A percentile compares a stretch with the other conserved stretches of the same genome.
These are phyloP conservation scores for Lutjanus argentimaculatus DNA, from an alignment of 2,797 vertebrate genomes.

Conservation along the genomic window DNA sequence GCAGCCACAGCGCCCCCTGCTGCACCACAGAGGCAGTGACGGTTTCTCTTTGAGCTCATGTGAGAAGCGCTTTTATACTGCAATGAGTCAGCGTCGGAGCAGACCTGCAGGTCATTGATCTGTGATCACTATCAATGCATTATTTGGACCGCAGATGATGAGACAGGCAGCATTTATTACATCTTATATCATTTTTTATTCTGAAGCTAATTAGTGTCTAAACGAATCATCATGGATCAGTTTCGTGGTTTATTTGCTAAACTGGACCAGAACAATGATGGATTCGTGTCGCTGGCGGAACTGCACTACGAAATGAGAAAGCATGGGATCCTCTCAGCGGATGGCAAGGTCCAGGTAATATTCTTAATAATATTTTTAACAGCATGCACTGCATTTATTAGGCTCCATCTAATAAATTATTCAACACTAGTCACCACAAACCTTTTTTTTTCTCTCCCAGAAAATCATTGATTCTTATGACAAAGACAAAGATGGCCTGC, in stretches of 20 bases:
- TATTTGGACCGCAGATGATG: neutral
- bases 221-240: conserved; percentile 81
- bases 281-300: conserved; percentile 81
- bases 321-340: conserved; percentile 79
- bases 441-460: conserved; percentile 49
- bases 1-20: conserved; percentile 73
- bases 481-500: conserved; percentile 79
- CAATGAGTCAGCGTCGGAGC: conserved; percentile 75
- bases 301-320: conserved; percentile 84
- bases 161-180: neutral
- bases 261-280: conserved; percentile 84
- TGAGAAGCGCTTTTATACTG: neutral
- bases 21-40: conserved; percentile 12
- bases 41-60: neutral
- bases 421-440: neutral
- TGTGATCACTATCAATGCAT: conserved; percentile 3
- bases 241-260: conserved; percentile 83
- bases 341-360: conserved; percentile 82
- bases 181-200: neutral
- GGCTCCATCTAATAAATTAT: accelerated
- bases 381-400: neutral
- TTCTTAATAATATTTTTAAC: neutral
- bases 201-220: neutral
- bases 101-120: conserved; percentile 51
- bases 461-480: conserved; percentile 82